A percentile compares a stretch with the other conserved stretches of the same genome.
phyloP scores from a whole-genome alignment of 2,113 vertebrate genomes.

The Pelodiscus sinensis region DNA sequence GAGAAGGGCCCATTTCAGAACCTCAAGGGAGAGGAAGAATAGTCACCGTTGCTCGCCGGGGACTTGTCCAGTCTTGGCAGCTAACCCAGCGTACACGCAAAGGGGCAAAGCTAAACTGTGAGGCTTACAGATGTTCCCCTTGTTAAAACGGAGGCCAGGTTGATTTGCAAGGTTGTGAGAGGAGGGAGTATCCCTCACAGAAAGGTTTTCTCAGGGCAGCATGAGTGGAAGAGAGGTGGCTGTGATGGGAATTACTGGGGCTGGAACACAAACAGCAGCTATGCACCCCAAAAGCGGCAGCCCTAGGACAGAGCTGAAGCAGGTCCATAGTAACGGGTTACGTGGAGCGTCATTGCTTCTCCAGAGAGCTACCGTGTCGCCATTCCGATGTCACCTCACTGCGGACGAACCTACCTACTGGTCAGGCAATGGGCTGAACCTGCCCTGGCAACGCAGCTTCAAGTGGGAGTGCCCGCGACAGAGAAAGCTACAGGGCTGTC shows the following conservation, averaged over 20 bases:
- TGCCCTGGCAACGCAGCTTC: background rate
- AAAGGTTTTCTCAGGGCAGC: background rate
- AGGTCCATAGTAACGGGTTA: background rate
- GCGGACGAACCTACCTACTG: background rate
- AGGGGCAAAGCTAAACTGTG: background rate
- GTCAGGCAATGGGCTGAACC: background rate
- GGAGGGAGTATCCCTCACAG: background rate
- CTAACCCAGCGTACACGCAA: background rate
- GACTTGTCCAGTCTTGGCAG: background rate
- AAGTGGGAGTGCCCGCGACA: background rate
- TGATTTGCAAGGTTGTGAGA: fast-evolving
- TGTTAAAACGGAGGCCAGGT: background rate
- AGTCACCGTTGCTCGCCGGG: background rate
- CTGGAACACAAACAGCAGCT: background rate
- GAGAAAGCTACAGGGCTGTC: background rate
- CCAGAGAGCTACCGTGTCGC: background rate
- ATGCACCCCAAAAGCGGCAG: background rate
- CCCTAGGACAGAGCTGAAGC: background rate
- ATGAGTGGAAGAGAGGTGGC: background rate
- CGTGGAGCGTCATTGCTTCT: background rate
- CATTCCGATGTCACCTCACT: background rate
- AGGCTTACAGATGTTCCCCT: background rate
- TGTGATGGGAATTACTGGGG: fast-evolving
- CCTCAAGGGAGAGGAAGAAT: background rate
- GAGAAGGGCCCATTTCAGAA: background rate